Base-by-base conservation (phyloP, 1,140 invertebrate genomes). In the Microplitis demolitor region DNA sequence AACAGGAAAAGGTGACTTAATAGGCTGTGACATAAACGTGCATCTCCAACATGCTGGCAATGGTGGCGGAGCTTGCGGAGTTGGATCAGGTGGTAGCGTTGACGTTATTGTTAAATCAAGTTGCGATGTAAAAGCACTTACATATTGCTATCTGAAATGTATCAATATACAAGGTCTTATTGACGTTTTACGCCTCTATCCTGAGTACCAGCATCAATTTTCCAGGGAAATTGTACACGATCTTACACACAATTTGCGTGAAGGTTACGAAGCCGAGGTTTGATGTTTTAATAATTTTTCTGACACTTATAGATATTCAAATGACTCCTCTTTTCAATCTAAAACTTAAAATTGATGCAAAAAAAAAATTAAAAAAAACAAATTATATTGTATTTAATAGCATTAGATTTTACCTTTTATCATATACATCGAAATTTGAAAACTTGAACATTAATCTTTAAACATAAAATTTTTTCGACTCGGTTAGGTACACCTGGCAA, bases 71-170 rank as follows among this genome's bases (percentile, higher is more conserved):
- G 24, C 24, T 24, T 24, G 84, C 58, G 85, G 88, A 24, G 24
- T 24, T 77, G 81, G 80, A 76, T 78, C 82, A 35, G 85, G 88
- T 70, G 83, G 88, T 69, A 83, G 88, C 78, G 79, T 88, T 2
- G 95, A 97, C 80, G 91, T 94, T 1, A 90, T 98, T 4, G 93
- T 97, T 6, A 97, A 97, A 84, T 97, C 96, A 4, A 96, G 94
- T 81, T 96, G 95, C 86, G 96, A 98, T 82, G 96, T 98, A 13
- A 94, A 95, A 88, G 96, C 96, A 24, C 89, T 98, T 33, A 98
- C 96, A 31, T 98, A 98, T 85, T 98, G 97, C 86, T 97, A 98
- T 88, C 88, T 99, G 34, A 98, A 98, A 85, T 97, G 95, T 85
- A 95, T 99, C 73, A 92, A 96, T 85, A 95, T 97, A 88, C 91